Conservation (phyloP, 92 coral and sea anemone species). For the Porites evermanni region DNA sequence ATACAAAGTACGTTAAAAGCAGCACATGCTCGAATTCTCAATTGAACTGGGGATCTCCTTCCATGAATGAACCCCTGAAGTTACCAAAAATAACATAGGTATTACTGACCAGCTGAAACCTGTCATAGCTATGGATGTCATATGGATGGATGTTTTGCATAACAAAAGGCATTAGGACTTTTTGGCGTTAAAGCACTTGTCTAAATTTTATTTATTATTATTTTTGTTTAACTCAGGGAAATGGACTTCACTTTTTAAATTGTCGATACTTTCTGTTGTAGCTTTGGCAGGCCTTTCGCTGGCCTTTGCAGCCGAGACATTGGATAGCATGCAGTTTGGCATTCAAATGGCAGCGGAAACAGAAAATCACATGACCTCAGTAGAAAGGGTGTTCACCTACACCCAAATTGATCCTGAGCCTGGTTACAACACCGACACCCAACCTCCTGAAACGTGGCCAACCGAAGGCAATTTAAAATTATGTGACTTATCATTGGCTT, state of each 20-base stretch:
- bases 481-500: slow-evolving; percentile 45
- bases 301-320: slow-evolving; percentile 36
- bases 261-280: slow-evolving; percentile 12
- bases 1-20: too few relatives aligned
- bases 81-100: too few relatives aligned
- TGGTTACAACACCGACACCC: slow-evolving; percentile 38
- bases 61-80: too few relatives aligned
- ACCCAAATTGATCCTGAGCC: slow-evolving; percentile 42
- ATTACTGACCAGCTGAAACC: too few relatives aligned
- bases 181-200: too few relatives aligned
- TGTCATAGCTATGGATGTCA: too few relatives aligned
- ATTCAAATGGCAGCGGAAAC: slow-evolving; percentile 20
- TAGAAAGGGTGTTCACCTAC: slow-evolving; percentile 56
- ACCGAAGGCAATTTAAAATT: slow-evolving; percentile 34
- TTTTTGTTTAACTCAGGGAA: too few relatives aligned
- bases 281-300: slow-evolving; percentile 45
- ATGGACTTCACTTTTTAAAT: neutral
- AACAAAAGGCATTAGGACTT: too few relatives aligned
- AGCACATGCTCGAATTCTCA: too few relatives aligned
- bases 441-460: slow-evolving; percentile 60
- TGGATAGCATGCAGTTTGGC: slow-evolving; percentile 16
- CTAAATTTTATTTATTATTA: too few relatives aligned
- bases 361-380: slow-evolving; percentile 61
- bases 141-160: too few relatives aligned
- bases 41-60: too few relatives aligned